Percentiles rank a stretch among this genome's conserved stretches.
Evolutionary conservation across 2,888 invertebrate species (phyloP).

Genomic region (Pyrrhia umbra): DNA sequence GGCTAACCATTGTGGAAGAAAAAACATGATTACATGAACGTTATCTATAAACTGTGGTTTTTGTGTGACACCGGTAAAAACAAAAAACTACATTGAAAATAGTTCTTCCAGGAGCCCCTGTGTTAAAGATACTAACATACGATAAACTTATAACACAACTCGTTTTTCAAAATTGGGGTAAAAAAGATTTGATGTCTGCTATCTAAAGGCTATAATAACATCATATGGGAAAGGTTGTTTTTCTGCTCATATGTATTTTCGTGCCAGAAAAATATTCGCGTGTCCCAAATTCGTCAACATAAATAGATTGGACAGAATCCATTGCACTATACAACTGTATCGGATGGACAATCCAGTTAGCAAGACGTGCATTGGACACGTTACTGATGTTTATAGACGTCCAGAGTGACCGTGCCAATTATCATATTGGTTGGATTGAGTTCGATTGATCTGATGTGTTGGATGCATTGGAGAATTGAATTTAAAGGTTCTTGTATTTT

Average conservation of each 20-base stretch:
- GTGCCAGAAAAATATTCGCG: background rate
- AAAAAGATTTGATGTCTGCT: no score
- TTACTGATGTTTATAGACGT: constrained; percentile 59
- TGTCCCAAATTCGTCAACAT: background rate
- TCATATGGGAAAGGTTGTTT: background rate
- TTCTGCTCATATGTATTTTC: background rate
- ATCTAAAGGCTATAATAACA: no score
- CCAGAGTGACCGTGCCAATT: constrained; percentile 36
- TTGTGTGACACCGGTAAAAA: no score
- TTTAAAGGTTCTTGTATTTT: background rate
- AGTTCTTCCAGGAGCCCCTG: no score
- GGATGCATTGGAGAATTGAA: background rate
- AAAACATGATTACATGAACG: no score
- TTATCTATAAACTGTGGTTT: no score
- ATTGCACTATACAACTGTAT: constrained; percentile 19
- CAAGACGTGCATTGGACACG: constrained; percentile 49
- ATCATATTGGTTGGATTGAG: constrained; percentile 29
- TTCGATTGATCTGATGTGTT: background rate
- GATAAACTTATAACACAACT: no score
- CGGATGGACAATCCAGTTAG: constrained; percentile 32
- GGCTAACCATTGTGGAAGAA: no score
- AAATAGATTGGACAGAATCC: constrained; percentile 25
- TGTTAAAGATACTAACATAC: no score
- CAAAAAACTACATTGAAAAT: no score
- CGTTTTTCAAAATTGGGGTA: no score